Base-by-base conservation (phyloP, 1,140 invertebrate species). In the Drosophila kikkawai region DNA sequence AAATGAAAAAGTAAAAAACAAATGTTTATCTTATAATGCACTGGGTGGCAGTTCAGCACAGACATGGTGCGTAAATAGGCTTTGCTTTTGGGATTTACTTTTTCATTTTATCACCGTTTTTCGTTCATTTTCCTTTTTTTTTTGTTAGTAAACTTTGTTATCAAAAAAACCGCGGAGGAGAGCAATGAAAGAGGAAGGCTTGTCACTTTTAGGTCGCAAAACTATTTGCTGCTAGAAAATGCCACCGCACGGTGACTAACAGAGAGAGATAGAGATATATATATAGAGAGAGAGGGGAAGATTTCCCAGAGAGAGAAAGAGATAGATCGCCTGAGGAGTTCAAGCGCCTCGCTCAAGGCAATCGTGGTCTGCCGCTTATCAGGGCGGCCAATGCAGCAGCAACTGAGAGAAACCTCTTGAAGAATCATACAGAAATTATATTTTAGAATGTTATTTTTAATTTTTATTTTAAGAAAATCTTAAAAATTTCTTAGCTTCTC, bases 1-100 rank as follows among this genome's bases (percentile, higher is more conserved):
- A 85, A 90, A 90, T 90, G 85, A 69, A 85, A 88, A 90, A 85
- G 79, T 82, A 76, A 85, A 80, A 80, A 90, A 82, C 75, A 90
- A 90, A 90, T 85, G 79, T 90, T 90, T 90, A 90, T 90, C 85
- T 86, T 85, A 74, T 57, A 78, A 70, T 73, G 78, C 70, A 81
- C 78, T 79, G 69, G 53, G 70, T 57, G 70, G 68, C 68, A 57
- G 74, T 78, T 82, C 79, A 63, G 69, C 58, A 39, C 63, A 56
- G 60, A 71, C 81, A 75, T 64, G 63, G 70, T 90, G 67, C 75
- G 81, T 88, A 90, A 82, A 90, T 84, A 90, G 75, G 79, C 82
- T 79, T 90, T 90, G 81, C 81, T 90, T 90, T 90, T 85, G 85
- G 84, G 84, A 61, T 88, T 87, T 84, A 78, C 84, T 63, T 64